Conservation (phyloP, 2,113 vertebrate genomes). For the Eulacestoma nigropectus region DNA sequence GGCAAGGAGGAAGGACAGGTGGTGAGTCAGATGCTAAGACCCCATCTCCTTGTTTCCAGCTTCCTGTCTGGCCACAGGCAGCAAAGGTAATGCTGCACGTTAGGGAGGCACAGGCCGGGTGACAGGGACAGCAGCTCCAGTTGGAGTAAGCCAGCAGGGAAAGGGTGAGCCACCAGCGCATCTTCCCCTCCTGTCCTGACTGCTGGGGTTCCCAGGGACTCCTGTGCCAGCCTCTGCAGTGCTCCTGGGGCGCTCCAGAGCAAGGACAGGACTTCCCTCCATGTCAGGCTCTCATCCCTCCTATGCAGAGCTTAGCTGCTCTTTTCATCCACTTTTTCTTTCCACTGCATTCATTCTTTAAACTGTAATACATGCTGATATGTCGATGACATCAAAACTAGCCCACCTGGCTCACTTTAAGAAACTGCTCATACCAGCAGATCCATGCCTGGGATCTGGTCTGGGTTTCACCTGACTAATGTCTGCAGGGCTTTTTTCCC, state of each 20-base stretch:
- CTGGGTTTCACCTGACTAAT: neutral
- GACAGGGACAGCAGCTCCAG: neutral
- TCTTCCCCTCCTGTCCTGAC: neutral
- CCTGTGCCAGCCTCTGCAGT: neutral
- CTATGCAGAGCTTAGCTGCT: neutral
- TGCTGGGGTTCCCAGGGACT: neutral
- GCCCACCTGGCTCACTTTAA: neutral
- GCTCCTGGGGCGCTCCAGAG: neutral
- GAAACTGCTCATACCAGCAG: neutral
- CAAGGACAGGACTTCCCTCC: neutral
- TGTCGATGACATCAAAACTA: neutral
- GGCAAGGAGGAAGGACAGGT: neutral
- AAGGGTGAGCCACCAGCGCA: neutral
- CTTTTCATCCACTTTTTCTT: neutral
- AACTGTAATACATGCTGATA: neutral
- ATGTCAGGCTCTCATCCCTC: rapidly evolving
- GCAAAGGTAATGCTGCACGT: neutral
- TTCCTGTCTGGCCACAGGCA: neutral
- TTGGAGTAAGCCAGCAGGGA: neutral
- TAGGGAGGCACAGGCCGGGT: neutral
- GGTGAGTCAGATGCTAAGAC: neutral
- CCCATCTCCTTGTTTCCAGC: neutral
- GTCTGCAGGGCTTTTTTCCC: neutral
- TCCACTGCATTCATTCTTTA: neutral
- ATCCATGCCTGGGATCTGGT: neutral